phyloP scores from a whole-genome alignment of 2,113 vertebrate genomes.

The Lampris megalopsis region DNA sequence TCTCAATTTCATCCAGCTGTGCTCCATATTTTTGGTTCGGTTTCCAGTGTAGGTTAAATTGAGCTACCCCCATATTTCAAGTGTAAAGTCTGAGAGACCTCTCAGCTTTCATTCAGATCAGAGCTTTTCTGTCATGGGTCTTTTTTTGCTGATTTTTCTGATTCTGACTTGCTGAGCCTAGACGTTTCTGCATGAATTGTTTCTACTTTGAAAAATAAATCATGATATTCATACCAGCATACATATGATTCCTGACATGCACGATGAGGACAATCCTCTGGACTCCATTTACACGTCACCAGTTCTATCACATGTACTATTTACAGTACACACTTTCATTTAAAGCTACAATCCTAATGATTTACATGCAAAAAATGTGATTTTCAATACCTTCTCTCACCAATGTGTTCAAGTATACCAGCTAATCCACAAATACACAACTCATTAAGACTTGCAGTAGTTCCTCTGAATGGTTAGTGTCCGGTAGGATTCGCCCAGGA shows the following conservation, averaged over 20 bases:
- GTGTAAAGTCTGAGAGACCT: background rate
- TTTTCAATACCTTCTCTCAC: no score
- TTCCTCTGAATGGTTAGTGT: no score
- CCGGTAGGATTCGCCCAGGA: no score
- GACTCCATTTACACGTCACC: constrained; percentile 46
- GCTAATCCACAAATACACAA: no score
- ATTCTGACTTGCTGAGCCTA: constrained; percentile 18
- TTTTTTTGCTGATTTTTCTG: constrained; percentile 49
- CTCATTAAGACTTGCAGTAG: no score
- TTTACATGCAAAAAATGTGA: no score
- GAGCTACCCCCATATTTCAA: constrained; percentile 43
- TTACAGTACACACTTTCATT: no score
- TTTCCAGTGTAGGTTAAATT: constrained; percentile 50
- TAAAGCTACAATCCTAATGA: constrained; percentile 46
- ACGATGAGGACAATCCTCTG: constrained; percentile 16
- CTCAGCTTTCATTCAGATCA: constrained; percentile 23
- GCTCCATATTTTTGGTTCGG: constrained; percentile 51
- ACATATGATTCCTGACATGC: constrained; percentile 38
- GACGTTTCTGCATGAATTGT: constrained; percentile 57
- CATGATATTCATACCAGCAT: constrained; percentile 48
- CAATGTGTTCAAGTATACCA: no score
- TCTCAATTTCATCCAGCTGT: constrained; percentile 58
- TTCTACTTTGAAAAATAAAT: constrained; percentile 59
- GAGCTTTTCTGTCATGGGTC: constrained; percentile 12
- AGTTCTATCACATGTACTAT: no score